Conservation (phyloP, 2,113 vertebrate genomes). For the Penelope pileata region DNA sequence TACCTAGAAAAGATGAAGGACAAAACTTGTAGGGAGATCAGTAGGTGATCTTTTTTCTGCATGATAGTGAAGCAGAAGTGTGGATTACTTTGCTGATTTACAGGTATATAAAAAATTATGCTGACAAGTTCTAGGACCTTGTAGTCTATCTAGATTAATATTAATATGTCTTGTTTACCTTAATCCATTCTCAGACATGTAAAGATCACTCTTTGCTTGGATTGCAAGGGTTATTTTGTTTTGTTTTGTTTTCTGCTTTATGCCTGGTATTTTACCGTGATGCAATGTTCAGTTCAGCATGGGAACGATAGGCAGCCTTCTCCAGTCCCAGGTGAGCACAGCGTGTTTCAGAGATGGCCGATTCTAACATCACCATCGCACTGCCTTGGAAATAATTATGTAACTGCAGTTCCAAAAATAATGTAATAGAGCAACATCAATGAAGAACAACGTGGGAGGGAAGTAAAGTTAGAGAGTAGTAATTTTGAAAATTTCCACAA, state of each 20-base stretch:
- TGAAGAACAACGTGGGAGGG: constrained; percentile 47
- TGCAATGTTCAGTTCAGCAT: not conserved
- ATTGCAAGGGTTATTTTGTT: not conserved
- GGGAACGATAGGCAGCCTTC: not conserved
- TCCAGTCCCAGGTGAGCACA: constrained; percentile 2
- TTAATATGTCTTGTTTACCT: not conserved
- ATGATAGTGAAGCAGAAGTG: not conserved
- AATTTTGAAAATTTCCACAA: constrained; percentile 62
- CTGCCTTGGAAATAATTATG: constrained; percentile 51
- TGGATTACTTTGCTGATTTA: not conserved
- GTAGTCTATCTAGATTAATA: not conserved
- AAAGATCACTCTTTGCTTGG: not conserved
- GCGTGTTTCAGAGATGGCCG: constrained; percentile 13
- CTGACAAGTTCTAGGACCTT: not conserved
- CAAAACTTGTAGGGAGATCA: not conserved
- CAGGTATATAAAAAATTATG: not conserved
- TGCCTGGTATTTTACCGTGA: not conserved
- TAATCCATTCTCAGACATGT: not conserved
- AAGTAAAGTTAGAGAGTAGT: constrained; percentile 46
- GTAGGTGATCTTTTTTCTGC: not conserved
- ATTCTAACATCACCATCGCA: not conserved
- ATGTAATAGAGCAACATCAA: constrained; percentile 45
- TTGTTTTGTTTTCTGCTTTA: not conserved
- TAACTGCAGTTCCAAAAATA: constrained; percentile 66
- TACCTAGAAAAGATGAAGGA: not conserved